phyloP scores from a whole-genome alignment of 2,113 vertebrate species.

The Dicentrarchus labrax region DNA sequence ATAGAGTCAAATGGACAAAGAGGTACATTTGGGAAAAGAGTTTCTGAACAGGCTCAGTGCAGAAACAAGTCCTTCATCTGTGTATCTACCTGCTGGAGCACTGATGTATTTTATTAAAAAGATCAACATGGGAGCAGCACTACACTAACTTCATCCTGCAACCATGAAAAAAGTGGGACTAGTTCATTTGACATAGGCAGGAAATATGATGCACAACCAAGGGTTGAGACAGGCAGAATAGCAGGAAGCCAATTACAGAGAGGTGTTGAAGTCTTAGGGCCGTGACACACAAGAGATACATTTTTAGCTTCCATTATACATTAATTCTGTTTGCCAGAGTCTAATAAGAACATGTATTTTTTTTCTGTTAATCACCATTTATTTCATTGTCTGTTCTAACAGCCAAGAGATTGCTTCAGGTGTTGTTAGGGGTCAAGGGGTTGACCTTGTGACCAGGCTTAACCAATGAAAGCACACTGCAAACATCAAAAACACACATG shows the following conservation, averaged over 20 bases:
- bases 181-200: constrained; percentile 18
- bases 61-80: constrained; percentile 23
- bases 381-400: neutral
- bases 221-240: constrained; percentile 23
- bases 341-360: constrained; percentile 10
- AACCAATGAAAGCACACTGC: neutral
- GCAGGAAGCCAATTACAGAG: constrained; percentile 36
- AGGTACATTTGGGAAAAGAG: constrained; percentile 35
- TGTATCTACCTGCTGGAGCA: constrained; percentile 27
- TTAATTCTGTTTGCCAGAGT: neutral
- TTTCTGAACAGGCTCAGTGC: constrained; percentile 20
- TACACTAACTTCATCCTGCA: constrained; percentile 3
- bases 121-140: neutral
- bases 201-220: constrained; percentile 36
- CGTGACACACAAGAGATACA: constrained; percentile 15
- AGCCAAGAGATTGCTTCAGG: neutral
- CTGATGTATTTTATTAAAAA: neutral
- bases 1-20: constrained; percentile 43
- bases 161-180: neutral
- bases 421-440: neutral
- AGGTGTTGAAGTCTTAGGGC: constrained; percentile 22
- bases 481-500: neutral
- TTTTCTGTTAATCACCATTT: constrained; percentile 1
- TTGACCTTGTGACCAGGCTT: neutral
- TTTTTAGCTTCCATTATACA: constrained; percentile 18